Evolutionary conservation across 1,140 invertebrate species (phyloP), one percentile per base, ranked within the genome.

Genomic region (fruit fly (Drosophila melanogaster)): DNA sequence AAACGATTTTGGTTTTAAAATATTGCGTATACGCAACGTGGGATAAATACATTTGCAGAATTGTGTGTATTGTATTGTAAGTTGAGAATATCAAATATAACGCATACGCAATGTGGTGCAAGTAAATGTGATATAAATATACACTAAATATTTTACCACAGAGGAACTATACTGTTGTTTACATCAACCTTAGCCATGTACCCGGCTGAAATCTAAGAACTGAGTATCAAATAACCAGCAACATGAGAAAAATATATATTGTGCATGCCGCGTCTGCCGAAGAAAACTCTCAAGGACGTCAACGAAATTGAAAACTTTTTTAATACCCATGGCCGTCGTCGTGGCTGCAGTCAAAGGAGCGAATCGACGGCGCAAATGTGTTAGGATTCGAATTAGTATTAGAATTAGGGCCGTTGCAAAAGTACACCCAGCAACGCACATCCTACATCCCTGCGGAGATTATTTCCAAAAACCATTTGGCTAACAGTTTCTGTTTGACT

Each of bases 311-410:
- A 75, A 75, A 75, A 75, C 71, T 75, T 75, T 75, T 75, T 75
- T 75, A 75, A 75, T 75, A 75, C 72, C 72, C 72, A 41, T 64
- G 58, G 38, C 69, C 67, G 49, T 44, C 37, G 41, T 62, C 49
- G 30, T 70, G 50, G 59, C 46, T 41, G 44, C 47, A 74, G 38
- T 47, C 24, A 58, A 71, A 71, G 12, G 44, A 54, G 46, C 44
- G 24, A 62, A 57, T 74, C 46, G 46, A 41, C 60, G 47, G 11
- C 22, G 46, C 72, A 75, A 75, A 75, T 75, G 71, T 75, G 72
- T 75, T 61, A 75, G 72, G 53, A 66, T 47, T 66, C 71, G 71
- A 66, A 76, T 76, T 76, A 76, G 72, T 75, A 65, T 71, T 71
- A 51, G 67, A 51, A 51, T 71, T 59, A 72, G 37, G 38, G 37